Percentiles rank a stretch among this genome's conserved stretches.
Evolutionary conservation across 2,888 invertebrate genomes (phyloP).

Genomic region (Zygaena filipendulae): DNA sequence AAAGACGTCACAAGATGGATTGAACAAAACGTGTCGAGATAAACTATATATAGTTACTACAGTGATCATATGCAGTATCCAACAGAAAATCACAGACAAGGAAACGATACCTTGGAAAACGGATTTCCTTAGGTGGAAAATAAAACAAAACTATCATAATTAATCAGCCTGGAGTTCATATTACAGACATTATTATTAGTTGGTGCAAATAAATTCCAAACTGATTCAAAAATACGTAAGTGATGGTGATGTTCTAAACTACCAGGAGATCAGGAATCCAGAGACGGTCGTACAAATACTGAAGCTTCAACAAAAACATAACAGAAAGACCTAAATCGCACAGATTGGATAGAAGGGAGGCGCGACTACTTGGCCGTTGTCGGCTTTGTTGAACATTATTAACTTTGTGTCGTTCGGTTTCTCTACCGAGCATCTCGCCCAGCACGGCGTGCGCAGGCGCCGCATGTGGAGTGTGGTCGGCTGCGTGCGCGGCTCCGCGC

Average conservation of each 20-base stretch:
- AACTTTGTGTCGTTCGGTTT: slow-evolving; percentile 74
- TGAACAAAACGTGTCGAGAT: too few species aligned
- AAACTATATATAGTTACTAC: too few species aligned
- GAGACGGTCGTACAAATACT: slow-evolving; percentile 28
- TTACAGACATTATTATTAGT: too few species aligned
- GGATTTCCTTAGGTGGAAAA: too few species aligned
- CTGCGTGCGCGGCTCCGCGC: slow-evolving; percentile 51
- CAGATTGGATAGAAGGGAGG: slow-evolving; percentile 63
- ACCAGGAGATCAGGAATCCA: slow-evolving; percentile 44
- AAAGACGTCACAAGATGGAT: too few species aligned
- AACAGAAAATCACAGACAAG: too few species aligned
- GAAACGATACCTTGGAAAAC: too few species aligned
- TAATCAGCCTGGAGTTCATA: slow-evolving; percentile 9
- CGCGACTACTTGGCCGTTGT: slow-evolving; percentile 64
- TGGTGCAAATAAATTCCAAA: too few species aligned
- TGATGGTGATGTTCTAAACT: too few species aligned
- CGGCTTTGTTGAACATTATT: slow-evolving; percentile 64
- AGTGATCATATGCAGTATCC: too few species aligned
- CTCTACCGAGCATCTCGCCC: slow-evolving; percentile 80
- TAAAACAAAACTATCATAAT: slow-evolving; percentile 21
- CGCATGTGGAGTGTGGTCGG: slow-evolving; percentile 73
- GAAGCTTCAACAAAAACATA: slow-evolving; percentile 62
- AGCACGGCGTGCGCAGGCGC: slow-evolving; percentile 83
- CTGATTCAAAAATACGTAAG: slow-evolving; percentile 24
- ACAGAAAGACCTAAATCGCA: slow-evolving; percentile 64